Evolutionary conservation across 2,888 invertebrate species (phyloP).

Genomic region (Eupithecia abbreviata): DNA sequence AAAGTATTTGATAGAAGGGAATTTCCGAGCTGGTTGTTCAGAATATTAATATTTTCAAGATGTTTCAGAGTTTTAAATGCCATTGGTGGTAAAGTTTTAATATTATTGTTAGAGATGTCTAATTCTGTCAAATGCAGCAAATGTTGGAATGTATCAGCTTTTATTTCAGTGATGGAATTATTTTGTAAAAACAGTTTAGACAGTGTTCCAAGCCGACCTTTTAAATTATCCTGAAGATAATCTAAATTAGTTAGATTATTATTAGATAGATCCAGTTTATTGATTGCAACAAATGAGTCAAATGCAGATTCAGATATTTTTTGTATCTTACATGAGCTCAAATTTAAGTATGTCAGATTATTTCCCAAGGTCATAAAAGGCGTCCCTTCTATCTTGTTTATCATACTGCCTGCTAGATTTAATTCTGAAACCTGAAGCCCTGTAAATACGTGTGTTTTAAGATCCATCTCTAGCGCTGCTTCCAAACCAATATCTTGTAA

Average conservation of each 20-base stretch:
- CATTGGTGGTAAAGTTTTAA: slow-evolving; percentile 18
- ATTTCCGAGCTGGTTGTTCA: slow-evolving; percentile 14
- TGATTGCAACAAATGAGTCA: slow-evolving; percentile 11
- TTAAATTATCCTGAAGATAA: slow-evolving; percentile 8
- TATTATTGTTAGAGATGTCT: slow-evolving; percentile 24
- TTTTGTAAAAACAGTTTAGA: slow-evolving; percentile 11
- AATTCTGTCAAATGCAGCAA: slow-evolving; percentile 18
- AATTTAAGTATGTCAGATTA: slow-evolving; percentile 16
- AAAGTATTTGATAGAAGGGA: slow-evolving; percentile 19
- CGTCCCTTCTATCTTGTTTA: slow-evolving; percentile 14
- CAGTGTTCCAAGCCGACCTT: slow-evolving; percentile 11
- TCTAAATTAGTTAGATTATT: slow-evolving; percentile 20
- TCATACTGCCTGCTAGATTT: slow-evolving; percentile 24
- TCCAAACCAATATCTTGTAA: slow-evolving; percentile 14
- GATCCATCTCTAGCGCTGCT: slow-evolving; percentile 8
- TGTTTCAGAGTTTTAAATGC: slow-evolving; percentile 23
- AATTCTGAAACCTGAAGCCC: slow-evolving; percentile 6
- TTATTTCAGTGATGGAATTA: slow-evolving; percentile 18
- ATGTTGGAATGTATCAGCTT: slow-evolving; percentile 18
- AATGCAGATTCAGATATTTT: slow-evolving; percentile 27
- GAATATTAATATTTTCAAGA: slow-evolving; percentile 14
- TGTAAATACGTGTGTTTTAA: slow-evolving; percentile 15
- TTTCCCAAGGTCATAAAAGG: slow-evolving; percentile 21
- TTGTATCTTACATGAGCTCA: slow-evolving; percentile 21
- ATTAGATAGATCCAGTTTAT: slow-evolving; percentile 23